Percentiles rank a stretch among this genome's conserved stretches.
Conservation (phyloP, 2,113 vertebrate species). For the Axis porcinus region DNA sequence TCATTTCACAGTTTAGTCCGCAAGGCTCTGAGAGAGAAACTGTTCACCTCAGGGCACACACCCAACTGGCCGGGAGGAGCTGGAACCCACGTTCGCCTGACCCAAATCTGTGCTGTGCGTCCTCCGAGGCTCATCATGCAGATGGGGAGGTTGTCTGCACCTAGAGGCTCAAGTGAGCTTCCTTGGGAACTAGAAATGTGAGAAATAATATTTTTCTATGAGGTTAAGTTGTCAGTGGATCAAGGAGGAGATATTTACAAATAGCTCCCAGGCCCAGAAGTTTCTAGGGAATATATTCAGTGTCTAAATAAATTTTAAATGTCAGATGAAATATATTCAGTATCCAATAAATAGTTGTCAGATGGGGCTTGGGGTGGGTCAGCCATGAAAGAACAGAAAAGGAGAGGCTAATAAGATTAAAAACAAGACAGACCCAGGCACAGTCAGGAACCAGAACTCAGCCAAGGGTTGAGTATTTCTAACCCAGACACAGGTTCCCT, state of each 20-base stretch:
- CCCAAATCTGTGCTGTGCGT: background rate
- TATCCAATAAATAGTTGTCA: background rate
- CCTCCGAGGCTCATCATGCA: background rate
- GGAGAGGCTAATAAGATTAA: background rate
- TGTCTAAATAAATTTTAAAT: background rate
- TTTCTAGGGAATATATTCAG: background rate
- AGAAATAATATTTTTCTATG: background rate
- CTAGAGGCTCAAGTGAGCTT: background rate
- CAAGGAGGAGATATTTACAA: background rate
- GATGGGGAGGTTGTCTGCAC: background rate
- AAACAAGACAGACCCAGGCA: background rate
- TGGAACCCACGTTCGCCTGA: background rate
- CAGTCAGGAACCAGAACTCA: background rate
- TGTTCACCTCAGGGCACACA: background rate
- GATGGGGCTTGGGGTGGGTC: background rate
- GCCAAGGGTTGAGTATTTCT: background rate
- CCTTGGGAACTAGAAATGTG: background rate
- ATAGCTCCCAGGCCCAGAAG: background rate
- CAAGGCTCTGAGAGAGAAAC: background rate
- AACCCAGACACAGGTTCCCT: background rate
- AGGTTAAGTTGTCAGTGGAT: background rate
- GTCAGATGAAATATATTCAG: background rate
- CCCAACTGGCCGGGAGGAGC: background rate
- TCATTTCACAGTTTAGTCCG: background rate
- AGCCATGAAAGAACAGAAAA: background rate